phyloP scores from a whole-genome alignment of 1,140 invertebrate species.

The Arion vulgaris region DNA sequence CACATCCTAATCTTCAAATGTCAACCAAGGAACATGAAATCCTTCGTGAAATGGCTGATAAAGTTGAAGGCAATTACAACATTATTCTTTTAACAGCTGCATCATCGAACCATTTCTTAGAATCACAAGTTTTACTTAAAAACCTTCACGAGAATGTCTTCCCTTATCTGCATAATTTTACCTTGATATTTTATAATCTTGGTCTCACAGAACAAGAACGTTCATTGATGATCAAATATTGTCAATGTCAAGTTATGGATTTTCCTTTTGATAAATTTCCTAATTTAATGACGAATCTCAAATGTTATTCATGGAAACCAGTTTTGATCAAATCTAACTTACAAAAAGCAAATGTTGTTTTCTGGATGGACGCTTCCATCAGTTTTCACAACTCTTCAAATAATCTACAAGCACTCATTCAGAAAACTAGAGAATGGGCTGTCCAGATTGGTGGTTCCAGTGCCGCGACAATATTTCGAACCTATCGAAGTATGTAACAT shows the following conservation, averaged over 20 bases:
- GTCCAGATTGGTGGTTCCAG: neutral
- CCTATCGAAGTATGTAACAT: conserved; percentile 23
- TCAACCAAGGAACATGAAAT: neutral
- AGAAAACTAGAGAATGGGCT: neutral
- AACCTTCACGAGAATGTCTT: conserved; percentile 20
- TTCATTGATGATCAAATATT: conserved; percentile 2
- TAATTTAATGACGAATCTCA: neutral
- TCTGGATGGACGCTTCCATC: conserved; percentile 26
- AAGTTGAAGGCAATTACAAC: neutral
- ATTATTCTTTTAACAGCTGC: conserved; percentile 27
- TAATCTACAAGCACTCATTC: neutral
- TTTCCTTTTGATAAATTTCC: conserved; percentile 36
- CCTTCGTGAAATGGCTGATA: neutral
- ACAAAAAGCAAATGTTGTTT: neutral
- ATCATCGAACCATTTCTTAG: conserved; percentile 34
- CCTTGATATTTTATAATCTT: conserved; percentile 13
- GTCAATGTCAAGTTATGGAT: conserved; percentile 8
- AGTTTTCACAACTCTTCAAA: neutral
- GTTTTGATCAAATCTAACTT: neutral
- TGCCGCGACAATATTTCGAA: neutral
- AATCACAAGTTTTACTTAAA: conserved; percentile 19
- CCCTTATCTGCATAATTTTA: conserved; percentile 26
- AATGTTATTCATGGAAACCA: conserved; percentile 29
- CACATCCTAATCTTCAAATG: neutral
- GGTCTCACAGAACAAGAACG: conserved; percentile 13